phyloP scores from a whole-genome alignment of 2,797 vertebrate genomes.

The Tolypeutes matacus region DNA sequence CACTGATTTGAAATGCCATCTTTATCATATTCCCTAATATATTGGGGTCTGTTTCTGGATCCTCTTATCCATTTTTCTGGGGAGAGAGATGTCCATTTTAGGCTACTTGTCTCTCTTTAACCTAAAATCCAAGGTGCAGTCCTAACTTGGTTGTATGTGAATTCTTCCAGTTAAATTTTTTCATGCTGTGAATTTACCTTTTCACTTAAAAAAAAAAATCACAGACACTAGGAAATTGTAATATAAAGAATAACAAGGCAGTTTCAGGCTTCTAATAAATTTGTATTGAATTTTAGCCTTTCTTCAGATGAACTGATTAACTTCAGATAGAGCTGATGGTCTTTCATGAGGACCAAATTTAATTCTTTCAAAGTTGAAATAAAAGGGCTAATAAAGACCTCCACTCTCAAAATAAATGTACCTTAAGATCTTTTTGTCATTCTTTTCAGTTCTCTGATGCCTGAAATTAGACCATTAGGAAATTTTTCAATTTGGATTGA shows the following conservation, averaged over 20 bases:
- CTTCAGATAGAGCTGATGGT: not conserved
- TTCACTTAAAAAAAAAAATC: not conserved
- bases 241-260: not conserved
- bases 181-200: not conserved
- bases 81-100: not conserved
- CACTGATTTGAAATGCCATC: not conserved
- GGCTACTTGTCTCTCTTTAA: not conserved
- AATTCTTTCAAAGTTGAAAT: constrained; percentile 14
- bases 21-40: not conserved
- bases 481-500: not conserved
- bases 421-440: not conserved
- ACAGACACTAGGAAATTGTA: not conserved
- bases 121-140: not conserved
- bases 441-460: not conserved
- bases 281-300: not conserved
- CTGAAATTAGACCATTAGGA: not conserved
- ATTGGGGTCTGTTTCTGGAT: constrained; percentile 14
- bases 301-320: not conserved
- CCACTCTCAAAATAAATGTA: not conserved
- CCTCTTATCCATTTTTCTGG: not conserved
- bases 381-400: not conserved
- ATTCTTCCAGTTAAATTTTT: not conserved
- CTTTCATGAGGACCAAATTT: not conserved
- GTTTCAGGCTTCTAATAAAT: constrained; percentile 17
- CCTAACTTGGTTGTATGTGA: not conserved